Evolutionary conservation across 2,113 vertebrate species (phyloP).

Genomic region (Oreotragus oreotragus): DNA sequence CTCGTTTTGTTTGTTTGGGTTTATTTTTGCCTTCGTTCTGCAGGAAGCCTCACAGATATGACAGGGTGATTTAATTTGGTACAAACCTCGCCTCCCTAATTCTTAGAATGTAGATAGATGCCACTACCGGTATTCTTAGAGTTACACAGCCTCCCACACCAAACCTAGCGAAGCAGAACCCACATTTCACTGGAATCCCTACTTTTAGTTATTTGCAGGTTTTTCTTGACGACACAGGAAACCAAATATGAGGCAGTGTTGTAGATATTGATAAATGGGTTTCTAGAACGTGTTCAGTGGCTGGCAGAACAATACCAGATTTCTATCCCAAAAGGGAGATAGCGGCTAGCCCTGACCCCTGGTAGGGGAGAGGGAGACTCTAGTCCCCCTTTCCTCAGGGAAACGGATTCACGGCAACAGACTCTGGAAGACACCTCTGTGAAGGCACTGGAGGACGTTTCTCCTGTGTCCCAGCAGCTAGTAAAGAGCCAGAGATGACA

Average conservation of each 20-base stretch:
- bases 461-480: not conserved
- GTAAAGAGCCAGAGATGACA: not conserved
- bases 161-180: conserved; percentile 53
- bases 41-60: conserved; percentile 80
- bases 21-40: conserved; percentile 29
- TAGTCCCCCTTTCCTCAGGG: not conserved
- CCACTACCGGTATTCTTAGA: conserved; percentile 89
- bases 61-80: conserved; percentile 68
- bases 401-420: not conserved
- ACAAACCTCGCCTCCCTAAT: conserved; percentile 79
- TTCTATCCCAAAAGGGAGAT: not conserved
- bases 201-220: conserved; percentile 70
- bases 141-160: conserved; percentile 57
- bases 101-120: conserved; percentile 85
- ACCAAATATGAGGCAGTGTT: conserved; percentile 60
- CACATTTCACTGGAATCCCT: conserved; percentile 77
- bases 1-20: conserved; percentile 51
- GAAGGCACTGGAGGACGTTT: not conserved
- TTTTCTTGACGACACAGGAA: conserved; percentile 82
- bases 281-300: not conserved
- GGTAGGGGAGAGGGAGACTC: not conserved
- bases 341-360: not conserved
- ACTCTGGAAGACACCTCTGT: not conserved
- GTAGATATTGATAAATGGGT: not conserved
- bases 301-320: not conserved